phyloP scores from a whole-genome alignment of 1,140 invertebrate species.

The Magallana angulata region DNA sequence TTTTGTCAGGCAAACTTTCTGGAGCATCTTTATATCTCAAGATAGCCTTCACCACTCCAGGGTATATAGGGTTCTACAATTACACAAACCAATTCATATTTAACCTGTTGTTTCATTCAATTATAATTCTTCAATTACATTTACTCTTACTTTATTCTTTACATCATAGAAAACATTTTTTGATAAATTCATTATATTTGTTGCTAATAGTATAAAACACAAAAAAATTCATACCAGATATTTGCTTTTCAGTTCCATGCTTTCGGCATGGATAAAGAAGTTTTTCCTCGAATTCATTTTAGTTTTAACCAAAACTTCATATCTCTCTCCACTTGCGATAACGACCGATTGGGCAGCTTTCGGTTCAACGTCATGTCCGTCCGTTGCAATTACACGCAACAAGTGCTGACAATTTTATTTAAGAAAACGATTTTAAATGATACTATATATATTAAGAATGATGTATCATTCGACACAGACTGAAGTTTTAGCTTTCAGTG shows the following conservation, averaged over 20 bases:
- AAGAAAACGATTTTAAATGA: not conserved
- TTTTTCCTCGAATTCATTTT: constrained; percentile 79
- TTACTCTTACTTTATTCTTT: too few species aligned
- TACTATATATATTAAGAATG: too few species aligned
- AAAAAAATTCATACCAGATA: not conserved
- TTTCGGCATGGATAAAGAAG: not conserved
- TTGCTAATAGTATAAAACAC: too few species aligned
- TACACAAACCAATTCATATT: not conserved
- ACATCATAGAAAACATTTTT: too few species aligned
- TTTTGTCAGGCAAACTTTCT: constrained; percentile 16
- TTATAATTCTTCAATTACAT: too few species aligned
- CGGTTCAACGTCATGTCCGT: constrained; percentile 88
- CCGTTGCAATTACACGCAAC: too few species aligned
- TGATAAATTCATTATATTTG: too few species aligned
- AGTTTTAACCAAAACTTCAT: constrained; percentile 89
- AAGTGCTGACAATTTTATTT: too few species aligned
- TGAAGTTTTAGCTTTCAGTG: too few species aligned
- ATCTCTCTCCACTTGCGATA: constrained; percentile 91
- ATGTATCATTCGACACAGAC: too few species aligned
- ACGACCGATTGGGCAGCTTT: constrained; percentile 88
- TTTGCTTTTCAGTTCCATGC: not conserved
- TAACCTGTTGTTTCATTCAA: too few species aligned
- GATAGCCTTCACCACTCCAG: not conserved
- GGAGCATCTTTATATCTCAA: constrained; percentile 44
- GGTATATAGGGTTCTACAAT: not conserved